Percentiles rank a stretch among this genome's conserved stretches.
phyloP scores from a whole-genome alignment of 2,888 invertebrate species.

The Cataglyphis altisquamis region DNA sequence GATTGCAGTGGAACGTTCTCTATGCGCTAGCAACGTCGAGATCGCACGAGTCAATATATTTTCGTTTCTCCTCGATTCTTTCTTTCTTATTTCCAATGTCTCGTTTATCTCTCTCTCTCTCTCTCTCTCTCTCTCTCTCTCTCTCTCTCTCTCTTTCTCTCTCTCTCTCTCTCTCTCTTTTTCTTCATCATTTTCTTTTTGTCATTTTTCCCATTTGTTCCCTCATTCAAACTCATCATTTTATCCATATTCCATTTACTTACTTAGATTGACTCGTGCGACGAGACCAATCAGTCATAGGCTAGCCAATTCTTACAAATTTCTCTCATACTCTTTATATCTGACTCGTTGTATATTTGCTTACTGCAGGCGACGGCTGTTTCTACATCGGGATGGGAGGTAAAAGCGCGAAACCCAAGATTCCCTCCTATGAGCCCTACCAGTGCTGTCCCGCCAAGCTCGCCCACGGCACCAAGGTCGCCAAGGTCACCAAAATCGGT shows the following conservation, averaged over 20 bases:
- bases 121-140: slow-evolving; percentile 45
- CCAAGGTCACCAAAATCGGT: slow-evolving; percentile 92
- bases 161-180: slow-evolving; percentile 41
- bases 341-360: slow-evolving; percentile 91
- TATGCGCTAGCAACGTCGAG: slow-evolving; percentile 74
- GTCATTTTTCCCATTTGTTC: slow-evolving; percentile 1
- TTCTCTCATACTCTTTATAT: slow-evolving; percentile 73
- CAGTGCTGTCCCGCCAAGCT: slow-evolving; percentile 97
- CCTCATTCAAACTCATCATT: slow-evolving; percentile 15
- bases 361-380: slow-evolving; percentile 98
- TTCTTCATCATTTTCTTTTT: slow-evolving; percentile 30
- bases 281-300: slow-evolving; percentile 69
- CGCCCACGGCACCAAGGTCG: slow-evolving; percentile 92
- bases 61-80: slow-evolving; percentile 45
- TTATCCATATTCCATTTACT: slow-evolving; percentile 10
- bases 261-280: slow-evolving; percentile 70
- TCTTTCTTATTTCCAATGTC: slow-evolving; percentile 38
- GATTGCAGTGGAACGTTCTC: slow-evolving; percentile 79
- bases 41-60: slow-evolving; percentile 75
- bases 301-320: slow-evolving; percentile 74
- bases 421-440: slow-evolving; percentile 94
- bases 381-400: slow-evolving; percentile 98
- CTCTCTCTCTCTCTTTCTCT: slow-evolving; percentile 44
- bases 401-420: slow-evolving; percentile 92
- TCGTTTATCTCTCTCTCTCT: slow-evolving; percentile 41